Conservation (phyloP, 2,797 vertebrate genomes). For the Chelon labrosus region DNA sequence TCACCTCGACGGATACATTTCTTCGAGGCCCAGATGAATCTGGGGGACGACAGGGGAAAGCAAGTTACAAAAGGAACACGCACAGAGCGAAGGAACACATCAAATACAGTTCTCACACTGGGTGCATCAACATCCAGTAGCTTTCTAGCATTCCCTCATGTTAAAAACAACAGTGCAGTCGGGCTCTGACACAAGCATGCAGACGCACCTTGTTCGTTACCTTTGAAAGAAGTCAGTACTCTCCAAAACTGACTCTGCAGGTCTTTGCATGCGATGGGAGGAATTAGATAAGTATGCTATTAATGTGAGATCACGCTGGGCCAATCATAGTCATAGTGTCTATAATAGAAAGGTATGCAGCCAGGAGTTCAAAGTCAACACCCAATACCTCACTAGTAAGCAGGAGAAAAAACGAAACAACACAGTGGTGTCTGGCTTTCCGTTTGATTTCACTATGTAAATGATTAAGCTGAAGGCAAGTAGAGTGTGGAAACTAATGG, state of each 20-base stretch:
- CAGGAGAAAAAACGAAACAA: not conserved
- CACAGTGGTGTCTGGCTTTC: not conserved
- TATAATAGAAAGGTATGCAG: not conserved
- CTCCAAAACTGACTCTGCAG: conserved; percentile 69
- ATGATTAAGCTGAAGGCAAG: not conserved
- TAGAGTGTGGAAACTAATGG: not conserved
- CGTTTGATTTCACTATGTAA: not conserved
- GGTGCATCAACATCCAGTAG: conserved; percentile 36
- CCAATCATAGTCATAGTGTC: not conserved
- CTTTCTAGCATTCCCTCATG: conserved; percentile 19
- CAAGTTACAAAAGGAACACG: conserved; percentile 13
- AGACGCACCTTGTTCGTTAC: conserved; percentile 67
- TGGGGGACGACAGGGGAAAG: conserved; percentile 37
- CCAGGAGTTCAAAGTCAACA: conserved; percentile 14
- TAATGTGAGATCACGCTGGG: conserved; percentile 16
- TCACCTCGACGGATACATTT: conserved; percentile 80
- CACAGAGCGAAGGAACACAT: not conserved
- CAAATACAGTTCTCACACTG: conserved; percentile 12
- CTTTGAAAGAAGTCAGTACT: conserved; percentile 65
- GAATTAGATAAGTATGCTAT: conserved; percentile 61
- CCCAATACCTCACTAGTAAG: not conserved
- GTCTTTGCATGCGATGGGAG: conserved; percentile 64
- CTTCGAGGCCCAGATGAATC: conserved; percentile 72
- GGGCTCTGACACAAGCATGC: conserved; percentile 59
- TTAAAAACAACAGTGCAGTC: conserved; percentile 34